phyloP scores from a whole-genome alignment of 1,140 invertebrate genomes.

The Habropoda laboriosa region DNA sequence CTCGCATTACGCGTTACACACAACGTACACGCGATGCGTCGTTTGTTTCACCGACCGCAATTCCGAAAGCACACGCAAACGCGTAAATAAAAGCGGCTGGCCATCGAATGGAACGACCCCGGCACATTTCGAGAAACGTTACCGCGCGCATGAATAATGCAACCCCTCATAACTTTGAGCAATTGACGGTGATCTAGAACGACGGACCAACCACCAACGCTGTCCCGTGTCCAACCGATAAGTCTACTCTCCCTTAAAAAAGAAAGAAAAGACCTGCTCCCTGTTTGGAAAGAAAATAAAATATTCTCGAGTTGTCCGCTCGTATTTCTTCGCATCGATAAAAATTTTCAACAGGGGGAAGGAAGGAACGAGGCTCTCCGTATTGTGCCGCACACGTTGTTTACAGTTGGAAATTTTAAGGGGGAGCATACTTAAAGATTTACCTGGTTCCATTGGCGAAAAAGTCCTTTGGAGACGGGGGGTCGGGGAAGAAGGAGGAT shows the following conservation, averaged over 20 bases:
- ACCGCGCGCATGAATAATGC: conserved; percentile 13
- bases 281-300: no score
- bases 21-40: background rate
- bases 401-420: conserved; percentile 9
- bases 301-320: no score
- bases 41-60: conserved; percentile 26
- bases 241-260: no score
- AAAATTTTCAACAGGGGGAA: no score
- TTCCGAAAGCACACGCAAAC: conserved; percentile 6
- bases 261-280: no score
- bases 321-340: no score
- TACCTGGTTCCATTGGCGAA: conserved; percentile 40
- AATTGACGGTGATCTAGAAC: background rate
- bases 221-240: no score
- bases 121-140: conserved; percentile 9
- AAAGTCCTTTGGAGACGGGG: conserved; percentile 33
- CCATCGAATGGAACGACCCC: background rate
- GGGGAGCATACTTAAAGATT: conserved; percentile 46
- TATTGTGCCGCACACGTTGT: background rate
- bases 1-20: conserved; percentile 29
- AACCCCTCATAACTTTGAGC: background rate
- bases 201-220: no score
- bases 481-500: background rate
- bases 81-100: conserved; percentile 22
- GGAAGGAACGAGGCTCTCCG: no score